A percentile compares a stretch with the other conserved stretches of the same genome.
Evolutionary conservation across 2,888 invertebrate genomes (phyloP).

Genomic region (Heliconius hortense): DNA sequence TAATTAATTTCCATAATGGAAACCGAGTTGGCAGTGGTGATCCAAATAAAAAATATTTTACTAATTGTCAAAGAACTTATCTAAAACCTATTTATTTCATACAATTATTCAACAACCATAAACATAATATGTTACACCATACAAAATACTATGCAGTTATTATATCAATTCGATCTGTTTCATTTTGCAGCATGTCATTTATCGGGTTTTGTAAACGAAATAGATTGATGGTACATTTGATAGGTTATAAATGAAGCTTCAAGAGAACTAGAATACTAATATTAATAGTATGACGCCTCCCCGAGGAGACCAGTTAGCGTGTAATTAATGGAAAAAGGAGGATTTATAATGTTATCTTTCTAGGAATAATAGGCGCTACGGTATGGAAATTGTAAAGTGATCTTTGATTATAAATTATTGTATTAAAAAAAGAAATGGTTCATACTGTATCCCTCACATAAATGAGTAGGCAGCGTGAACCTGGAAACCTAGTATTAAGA

Average conservation of each 20-base stretch:
- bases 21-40: too few species aligned
- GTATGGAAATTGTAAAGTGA: background rate
- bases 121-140: background rate
- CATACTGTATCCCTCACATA: too few species aligned
- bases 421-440: too few species aligned
- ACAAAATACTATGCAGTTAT: background rate
- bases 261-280: constrained; percentile 37
- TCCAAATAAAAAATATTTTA: too few species aligned
- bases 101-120: background rate
- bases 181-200: constrained; percentile 26
- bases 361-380: background rate
- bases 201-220: constrained; percentile 34
- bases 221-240: constrained; percentile 40
- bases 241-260: constrained; percentile 38
- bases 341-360: background rate
- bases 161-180: constrained; percentile 16
- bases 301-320: constrained; percentile 31
- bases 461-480: background rate
- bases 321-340: constrained; percentile 28
- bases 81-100: background rate
- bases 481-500: background rate
- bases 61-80: background rate
- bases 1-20: too few species aligned
- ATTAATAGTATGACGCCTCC: constrained; percentile 39
- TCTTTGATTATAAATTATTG: too few species aligned